Base-by-base conservation (phyloP, 2,888 invertebrate genomes). In the Corbicula japonica region DNA sequence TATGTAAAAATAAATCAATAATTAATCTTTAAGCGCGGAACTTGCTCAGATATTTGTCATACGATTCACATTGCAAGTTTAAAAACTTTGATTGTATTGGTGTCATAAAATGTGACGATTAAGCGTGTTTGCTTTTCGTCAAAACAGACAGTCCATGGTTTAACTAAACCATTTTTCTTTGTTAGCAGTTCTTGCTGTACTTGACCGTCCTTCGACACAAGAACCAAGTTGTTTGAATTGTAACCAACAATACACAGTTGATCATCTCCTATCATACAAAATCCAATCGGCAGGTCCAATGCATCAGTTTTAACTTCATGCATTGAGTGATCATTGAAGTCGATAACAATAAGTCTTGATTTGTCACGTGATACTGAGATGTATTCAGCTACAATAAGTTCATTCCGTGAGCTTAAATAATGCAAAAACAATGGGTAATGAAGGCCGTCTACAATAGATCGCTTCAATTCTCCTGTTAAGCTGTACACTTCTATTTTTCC, bases 401-500 rank as follows among this genome's bases (percentile, higher is more conserved):
- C 23, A n/a, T 26, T 1, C 15, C 52, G 28, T 3, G 26, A 3
- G 15, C 30, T 52, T 10, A 52, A 12, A 12, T 15, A 10, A 26
- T 6, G 1, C 10, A 52, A 28, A 26, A n/a, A 52, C 1, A 3
- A 2, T 26, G 52, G 52, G 30, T 15, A 8, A 23, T n/a, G 2
- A 3, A 52, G 21, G 6, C 30, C 52, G 26, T 52, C 52, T 15
- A 23, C 35, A 18, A 58, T 21, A 35, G 35, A 58, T 35, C 23
- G 1, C 21, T 38, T 21, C 21, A 38, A 21, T 5, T 35, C 58
- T 23, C 58, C 58, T 5, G 21, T 1, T 8, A 3, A 21, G n/a
- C 8, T 58, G 38, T 58, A 58, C 8, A 58, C 26, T 35, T 58
- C 58, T 8, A 58, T 23, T 23, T 58, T 35, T 21, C 58, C 58